Evolutionary conservation across 1,140 invertebrate genomes (phyloP), one percentile per base, ranked within the genome.

Genomic region (Phortica variegata): DNA sequence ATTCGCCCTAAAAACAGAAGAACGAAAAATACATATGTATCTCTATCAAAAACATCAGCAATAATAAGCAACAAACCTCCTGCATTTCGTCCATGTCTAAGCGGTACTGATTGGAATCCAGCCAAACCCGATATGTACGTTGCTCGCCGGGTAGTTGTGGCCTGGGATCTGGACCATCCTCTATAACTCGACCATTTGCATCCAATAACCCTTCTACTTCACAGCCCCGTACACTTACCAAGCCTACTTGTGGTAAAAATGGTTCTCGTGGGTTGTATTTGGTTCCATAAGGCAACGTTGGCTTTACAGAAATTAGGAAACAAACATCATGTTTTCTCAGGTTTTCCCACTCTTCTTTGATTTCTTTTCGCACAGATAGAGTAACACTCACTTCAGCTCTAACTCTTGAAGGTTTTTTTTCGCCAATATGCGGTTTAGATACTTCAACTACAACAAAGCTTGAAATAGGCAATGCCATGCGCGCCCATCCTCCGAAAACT

Each of bases 181-280:
- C 97, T 45, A 99, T 96, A 2, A 99, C 90, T 55, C 94, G 84
- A 0, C 97, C 97, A 56, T 91, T 90, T 15, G 87, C 87, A 76
- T 98, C 95, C n/a, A 99, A 77, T 91, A 99, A 94, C 12, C 97
- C 97, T 79, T 99, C 96, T 17, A 99, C 87, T 79, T 99, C 97
- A 80, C 97, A 99, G 0, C 97, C 97, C 31, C 97, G 81, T 0
- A 99, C 93, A 72, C 87, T 92, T 1, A 85, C 84, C 37, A 99
- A 79, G 2, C 95, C 94, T 29, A 95, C 91, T 82, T 97, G 92
- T 1, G 90, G 85, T 36, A 93, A 82, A 73, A 97, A 95, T 7
- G 91, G 87, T 36, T 88, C 78, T 54, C 88, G 85, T 53, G 87
- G 85, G 65, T 89, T 87, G 63, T 90, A 92, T 70, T 87, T 87